These are phyloP conservation scores for Intellagama lesueurii DNA, from an alignment of 2,797 vertebrate genomes.

Conservation along the genomic window DNA sequence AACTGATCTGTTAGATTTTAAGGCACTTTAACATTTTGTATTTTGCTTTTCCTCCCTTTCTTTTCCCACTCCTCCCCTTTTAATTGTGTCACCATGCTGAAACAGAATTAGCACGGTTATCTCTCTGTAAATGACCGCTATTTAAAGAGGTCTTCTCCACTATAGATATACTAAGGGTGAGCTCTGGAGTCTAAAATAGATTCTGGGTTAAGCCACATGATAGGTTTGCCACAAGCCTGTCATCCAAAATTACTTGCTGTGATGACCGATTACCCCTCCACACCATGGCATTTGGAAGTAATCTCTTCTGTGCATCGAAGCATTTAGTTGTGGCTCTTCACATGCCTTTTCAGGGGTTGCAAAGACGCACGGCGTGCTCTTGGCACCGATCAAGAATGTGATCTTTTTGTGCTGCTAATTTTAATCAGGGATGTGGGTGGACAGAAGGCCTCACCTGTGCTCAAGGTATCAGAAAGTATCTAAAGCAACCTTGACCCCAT, in stretches of 20 bases:
- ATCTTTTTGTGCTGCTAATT: background rate
- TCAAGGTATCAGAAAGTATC: background rate
- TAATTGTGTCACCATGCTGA: too few relatives aligned
- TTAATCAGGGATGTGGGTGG: background rate
- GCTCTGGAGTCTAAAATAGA: background rate
- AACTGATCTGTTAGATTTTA: background rate
- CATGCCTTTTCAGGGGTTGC: background rate
- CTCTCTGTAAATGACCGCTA: background rate
- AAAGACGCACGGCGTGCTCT: background rate
- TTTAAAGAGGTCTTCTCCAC: background rate
- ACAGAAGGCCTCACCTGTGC: background rate
- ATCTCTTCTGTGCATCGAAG: background rate
- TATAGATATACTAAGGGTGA: background rate
- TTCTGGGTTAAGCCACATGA: background rate
- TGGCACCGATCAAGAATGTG: background rate
- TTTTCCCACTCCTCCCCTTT: too few relatives aligned
- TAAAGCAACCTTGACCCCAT: background rate
- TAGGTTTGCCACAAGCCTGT: background rate
- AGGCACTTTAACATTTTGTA: background rate
- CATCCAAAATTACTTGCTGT: background rate
- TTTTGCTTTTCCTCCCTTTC: too few relatives aligned
- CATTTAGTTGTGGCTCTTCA: background rate
- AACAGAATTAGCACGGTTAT: too few relatives aligned
- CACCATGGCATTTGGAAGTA: background rate
- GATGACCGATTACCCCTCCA: background rate